Conservation (phyloP, 2,797 vertebrate genomes). For the Scyliorhinus canicula region DNA sequence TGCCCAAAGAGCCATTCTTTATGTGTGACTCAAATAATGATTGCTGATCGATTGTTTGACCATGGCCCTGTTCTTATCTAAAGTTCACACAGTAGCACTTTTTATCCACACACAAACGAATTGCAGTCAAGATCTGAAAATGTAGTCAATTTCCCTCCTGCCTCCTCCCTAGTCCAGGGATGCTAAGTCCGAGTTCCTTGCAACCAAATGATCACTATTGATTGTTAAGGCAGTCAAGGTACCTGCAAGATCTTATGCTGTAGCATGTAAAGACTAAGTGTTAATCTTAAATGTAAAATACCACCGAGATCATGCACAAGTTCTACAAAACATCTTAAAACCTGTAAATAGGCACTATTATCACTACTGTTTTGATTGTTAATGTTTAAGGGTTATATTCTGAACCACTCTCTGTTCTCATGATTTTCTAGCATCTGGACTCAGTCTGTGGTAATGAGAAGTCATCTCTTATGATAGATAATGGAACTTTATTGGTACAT, state of each 20-base stretch:
- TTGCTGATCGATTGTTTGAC: not conserved
- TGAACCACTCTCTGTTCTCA: not conserved
- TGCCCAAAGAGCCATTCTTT: not conserved
- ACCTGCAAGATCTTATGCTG: not conserved
- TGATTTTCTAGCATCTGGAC: slow-evolving; percentile 5
- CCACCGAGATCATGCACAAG: not conserved
- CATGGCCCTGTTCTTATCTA: not conserved
- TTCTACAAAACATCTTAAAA: not conserved
- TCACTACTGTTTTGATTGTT: not conserved
- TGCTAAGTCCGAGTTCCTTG: not conserved
- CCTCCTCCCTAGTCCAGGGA: not conserved
- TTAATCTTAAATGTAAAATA: not conserved
- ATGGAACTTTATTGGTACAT: slow-evolving; percentile 80
- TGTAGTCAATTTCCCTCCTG: not conserved
- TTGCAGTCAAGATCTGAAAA: not conserved
- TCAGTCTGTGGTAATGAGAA: not conserved
- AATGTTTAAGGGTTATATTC: not conserved
- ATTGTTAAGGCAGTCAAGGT: not conserved
- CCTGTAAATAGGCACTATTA: not conserved
- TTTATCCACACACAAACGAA: not conserved
- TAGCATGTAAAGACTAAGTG: not conserved
- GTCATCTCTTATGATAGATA: slow-evolving; percentile 30
- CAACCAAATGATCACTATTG: not conserved
- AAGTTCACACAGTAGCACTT: not conserved
- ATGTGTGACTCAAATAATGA: not conserved